Conservation (phyloP, 2,113 vertebrate genomes). For the Myodes glareolus region DNA sequence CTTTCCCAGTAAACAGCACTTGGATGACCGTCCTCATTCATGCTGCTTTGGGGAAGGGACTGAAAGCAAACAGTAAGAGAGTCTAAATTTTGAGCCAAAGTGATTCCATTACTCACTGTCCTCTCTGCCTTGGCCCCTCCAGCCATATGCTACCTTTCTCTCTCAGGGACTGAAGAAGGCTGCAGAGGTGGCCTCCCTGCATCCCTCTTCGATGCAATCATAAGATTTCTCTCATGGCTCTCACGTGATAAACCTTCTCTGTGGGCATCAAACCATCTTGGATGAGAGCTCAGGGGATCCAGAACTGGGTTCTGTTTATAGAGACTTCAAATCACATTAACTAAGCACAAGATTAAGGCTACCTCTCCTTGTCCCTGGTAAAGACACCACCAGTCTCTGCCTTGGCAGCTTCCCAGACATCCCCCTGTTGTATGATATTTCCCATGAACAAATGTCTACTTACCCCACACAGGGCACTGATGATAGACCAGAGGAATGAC, state of each 20-base stretch:
- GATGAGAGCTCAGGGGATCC: neutral
- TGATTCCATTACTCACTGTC: rapidly evolving
- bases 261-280: neutral
- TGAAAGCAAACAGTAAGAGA: neutral
- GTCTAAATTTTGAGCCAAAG: no score
- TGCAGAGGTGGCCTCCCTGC: rapidly evolving
- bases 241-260: neutral
- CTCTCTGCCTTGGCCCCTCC: neutral
- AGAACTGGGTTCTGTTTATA: neutral
- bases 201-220: neutral
- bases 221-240: neutral
- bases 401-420: neutral
- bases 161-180: neutral
- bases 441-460: no score
- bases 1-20: neutral
- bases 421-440: neutral
- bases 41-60: no score
- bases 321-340: constrained; percentile 13
- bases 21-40: neutral
- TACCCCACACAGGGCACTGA: neutral
- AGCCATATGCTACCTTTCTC: neutral
- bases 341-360: neutral
- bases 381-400: neutral
- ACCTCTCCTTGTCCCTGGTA: neutral
- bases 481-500: neutral